Evolutionary conservation across 2,113 vertebrate species (phyloP), one percentile per base, ranked within the genome.

Genomic region (Triplophysa dalaica): DNA sequence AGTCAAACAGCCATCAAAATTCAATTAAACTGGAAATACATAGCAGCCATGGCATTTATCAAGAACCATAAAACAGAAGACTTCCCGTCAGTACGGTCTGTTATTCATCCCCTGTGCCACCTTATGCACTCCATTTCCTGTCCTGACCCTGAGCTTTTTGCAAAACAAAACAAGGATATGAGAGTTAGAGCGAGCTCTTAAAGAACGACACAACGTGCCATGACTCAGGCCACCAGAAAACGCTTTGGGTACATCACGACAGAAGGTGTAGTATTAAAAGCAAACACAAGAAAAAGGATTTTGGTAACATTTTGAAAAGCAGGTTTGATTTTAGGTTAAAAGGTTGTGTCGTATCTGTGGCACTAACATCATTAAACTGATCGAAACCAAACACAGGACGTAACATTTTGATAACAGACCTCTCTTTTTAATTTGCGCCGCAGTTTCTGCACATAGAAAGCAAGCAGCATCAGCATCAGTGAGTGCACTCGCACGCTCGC

Each of bases 1-100:
- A 82, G 84, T 82, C 82, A 86, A 86, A 78, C 82, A 85, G 85
- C 87, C 88, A 87, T 85, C 87, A 89, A 89, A 91, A 92, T 88
- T 89, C 90, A 82, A 90, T 89, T 89, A 87, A 79, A 84, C 84
- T 79, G 81, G 67, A 84, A 86, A 86, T 63, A 22, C 26, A 68
- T 45, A 68, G 2, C 45, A 19, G 68, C 64, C 64, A 22, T 64
- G 10, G 79, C 82, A 85, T 86, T 87, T 64, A 64, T 70, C 50
- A 84, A 12, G n/a, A 81, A 62, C 72, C 68, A 73, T 80, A 64
- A 64, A 70, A 22, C 45, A 11, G 58, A 63, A 70, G 58, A 79
- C 70, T 70, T 82, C 68, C 41, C 69, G 78, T 60, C 82, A 63
- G 78, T 87, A 91, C 88, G 88, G 89, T 89, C 76, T 17, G 41